Conservation (phyloP, 2,113 vertebrate genomes). For the Nothobranchius furzeri region DNA sequence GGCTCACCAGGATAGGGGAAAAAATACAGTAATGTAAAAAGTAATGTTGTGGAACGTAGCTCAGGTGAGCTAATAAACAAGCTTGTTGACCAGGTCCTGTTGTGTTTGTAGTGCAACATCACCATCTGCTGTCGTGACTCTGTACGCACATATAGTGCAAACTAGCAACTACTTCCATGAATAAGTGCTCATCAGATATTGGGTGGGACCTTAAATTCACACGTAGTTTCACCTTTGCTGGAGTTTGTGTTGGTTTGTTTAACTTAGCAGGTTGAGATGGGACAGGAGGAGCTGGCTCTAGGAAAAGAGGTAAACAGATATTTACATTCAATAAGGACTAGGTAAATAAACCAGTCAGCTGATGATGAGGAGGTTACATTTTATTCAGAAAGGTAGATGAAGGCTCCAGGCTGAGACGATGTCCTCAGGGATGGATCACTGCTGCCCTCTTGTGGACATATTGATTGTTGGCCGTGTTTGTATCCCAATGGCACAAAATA, state of each 20-base stretch:
- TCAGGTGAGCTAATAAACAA: constrained; percentile 4
- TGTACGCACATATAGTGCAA: constrained; percentile 3
- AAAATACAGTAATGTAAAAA: constrained; percentile 10
- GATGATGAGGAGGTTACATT: constrained; percentile 10
- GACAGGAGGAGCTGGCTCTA: constrained; percentile 1
- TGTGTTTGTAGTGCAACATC: constrained; percentile 29
- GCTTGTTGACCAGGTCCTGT: not conserved
- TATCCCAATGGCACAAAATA: not conserved
- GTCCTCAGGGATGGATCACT: not conserved
- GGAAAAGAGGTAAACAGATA: not conserved
- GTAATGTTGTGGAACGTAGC: not conserved
- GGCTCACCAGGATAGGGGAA: constrained; percentile 16
- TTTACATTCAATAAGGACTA: not conserved
- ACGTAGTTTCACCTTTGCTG: constrained; percentile 3
- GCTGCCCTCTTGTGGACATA: constrained; percentile 57
- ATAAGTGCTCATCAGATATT: no score
- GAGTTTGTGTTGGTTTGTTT: not conserved
- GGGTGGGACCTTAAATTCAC: no score
- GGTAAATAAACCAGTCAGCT: no score
- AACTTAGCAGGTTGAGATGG: not conserved
- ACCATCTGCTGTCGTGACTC: constrained; percentile 48
- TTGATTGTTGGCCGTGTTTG: not conserved
- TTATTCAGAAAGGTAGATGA: not conserved
- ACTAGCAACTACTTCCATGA: no score
- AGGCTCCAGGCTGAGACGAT: not conserved